Percentiles rank a stretch among this genome's conserved stretches.
Evolutionary conservation across 1,140 invertebrate species (phyloP).

Genomic region (Hydropsyche tenuis): DNA sequence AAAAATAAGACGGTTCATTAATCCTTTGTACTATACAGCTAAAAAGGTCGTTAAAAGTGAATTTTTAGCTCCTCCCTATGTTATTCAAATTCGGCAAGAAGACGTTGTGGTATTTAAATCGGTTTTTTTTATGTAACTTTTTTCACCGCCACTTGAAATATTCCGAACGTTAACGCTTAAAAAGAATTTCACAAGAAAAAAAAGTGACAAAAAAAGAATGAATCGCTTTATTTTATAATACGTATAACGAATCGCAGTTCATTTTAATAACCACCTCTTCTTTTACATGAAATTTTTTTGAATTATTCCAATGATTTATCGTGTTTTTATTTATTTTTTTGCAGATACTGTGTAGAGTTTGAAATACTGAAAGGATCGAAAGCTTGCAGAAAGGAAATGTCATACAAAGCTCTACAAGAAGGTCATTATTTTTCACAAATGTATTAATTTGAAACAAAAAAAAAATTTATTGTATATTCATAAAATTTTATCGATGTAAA

Average conservation of each 20-base stretch:
- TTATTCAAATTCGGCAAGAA: slow-evolving; percentile 12
- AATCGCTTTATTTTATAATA: slow-evolving; percentile 17
- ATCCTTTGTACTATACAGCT: slow-evolving; percentile 1
- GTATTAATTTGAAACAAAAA: too few species aligned
- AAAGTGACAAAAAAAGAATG: slow-evolving; percentile 7
- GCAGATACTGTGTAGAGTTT: slow-evolving; percentile 83
- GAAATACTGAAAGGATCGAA: slow-evolving; percentile 81
- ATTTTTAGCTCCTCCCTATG: slow-evolving; percentile 9
- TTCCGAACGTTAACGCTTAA: slow-evolving; percentile 19
- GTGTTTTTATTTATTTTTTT: slow-evolving; percentile 55
- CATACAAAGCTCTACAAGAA: slow-evolving; percentile 74
- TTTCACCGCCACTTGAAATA: slow-evolving; percentile 14
- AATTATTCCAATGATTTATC: slow-evolving; percentile 13
- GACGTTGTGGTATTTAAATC: slow-evolving; percentile 5
- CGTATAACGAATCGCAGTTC: slow-evolving; percentile 6
- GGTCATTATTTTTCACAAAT: slow-evolving; percentile 58
- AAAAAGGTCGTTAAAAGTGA: slow-evolving; percentile 21
- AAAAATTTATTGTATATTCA: too few species aligned
- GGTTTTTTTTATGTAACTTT: slow-evolving; percentile 14
- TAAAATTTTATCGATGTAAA: too few species aligned
- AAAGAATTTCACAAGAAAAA: not conserved
- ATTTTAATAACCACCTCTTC: not conserved
- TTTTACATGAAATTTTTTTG: not conserved
- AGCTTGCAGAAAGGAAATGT: slow-evolving; percentile 75
- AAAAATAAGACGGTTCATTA: slow-evolving; percentile 3